These are phyloP conservation scores for Drosophila takahashii DNA, from an alignment of 1,140 invertebrate genomes.

Conservation along the genomic window DNA sequence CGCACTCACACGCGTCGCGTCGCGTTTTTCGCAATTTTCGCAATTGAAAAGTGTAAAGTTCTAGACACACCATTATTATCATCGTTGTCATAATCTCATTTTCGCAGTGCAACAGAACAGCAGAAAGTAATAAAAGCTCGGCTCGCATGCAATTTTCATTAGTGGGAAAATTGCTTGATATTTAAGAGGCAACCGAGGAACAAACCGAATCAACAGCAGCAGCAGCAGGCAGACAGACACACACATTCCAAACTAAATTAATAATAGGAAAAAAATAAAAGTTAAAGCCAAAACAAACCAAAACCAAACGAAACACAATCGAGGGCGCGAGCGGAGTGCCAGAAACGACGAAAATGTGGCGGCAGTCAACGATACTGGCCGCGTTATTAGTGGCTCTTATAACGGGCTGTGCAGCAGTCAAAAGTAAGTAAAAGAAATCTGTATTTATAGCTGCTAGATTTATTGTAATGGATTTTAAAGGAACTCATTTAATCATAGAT, in stretches of 20 bases:
- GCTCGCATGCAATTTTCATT: slow-evolving; percentile 75
- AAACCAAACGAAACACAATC: slow-evolving; percentile 4
- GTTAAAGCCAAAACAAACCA: slow-evolving; percentile 6
- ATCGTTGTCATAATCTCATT: slow-evolving; percentile 43
- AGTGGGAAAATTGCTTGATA: slow-evolving; percentile 65
- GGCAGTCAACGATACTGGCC: slow-evolving; percentile 81
- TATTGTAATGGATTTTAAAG: too few species aligned
- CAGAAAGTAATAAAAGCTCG: slow-evolving; percentile 55
- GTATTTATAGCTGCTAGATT: too few species aligned
- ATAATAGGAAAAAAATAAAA: slow-evolving; percentile 37
- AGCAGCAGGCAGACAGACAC: neutral
- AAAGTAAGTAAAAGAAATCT: slow-evolving; percentile 71
- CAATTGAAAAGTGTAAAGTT: slow-evolving; percentile 58
- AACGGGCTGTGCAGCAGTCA: slow-evolving; percentile 65
- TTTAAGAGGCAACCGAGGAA: slow-evolving; percentile 35
- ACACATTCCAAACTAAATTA: slow-evolving; percentile 60
- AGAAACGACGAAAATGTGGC: slow-evolving; percentile 71
- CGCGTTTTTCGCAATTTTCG: slow-evolving; percentile 17
- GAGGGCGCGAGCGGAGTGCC: slow-evolving; percentile 15
- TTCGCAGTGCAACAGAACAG: slow-evolving; percentile 52
- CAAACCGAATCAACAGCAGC: slow-evolving; percentile 10
- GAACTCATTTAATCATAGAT: too few species aligned
- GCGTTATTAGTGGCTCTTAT: slow-evolving; percentile 74
- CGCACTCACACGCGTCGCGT: neutral
- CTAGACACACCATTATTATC: slow-evolving; percentile 18